Evolutionary conservation across 2,888 invertebrate genomes (phyloP), one percentile per base, ranked within the genome.

Genomic region (Amiota mariae): DNA sequence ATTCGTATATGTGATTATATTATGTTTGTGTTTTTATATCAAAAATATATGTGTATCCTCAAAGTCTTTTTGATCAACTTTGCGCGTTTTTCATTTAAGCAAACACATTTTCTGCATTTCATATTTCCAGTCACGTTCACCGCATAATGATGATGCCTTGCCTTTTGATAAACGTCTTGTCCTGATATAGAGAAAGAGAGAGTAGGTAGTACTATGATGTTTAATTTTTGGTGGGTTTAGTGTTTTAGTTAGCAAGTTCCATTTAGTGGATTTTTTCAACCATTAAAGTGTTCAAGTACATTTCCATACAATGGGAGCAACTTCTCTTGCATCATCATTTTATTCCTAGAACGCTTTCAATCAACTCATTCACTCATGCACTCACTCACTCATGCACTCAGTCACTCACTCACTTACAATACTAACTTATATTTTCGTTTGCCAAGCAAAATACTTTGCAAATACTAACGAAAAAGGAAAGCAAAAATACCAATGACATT

Each of bases 121-220:
- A 84, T 85, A 87, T 86, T 87, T 87, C 85, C 71, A 85, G 87
- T 87, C 87, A 87, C 87, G 87, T 87, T 82, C 80, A 70, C 49
- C 80, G 79, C 87, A 87, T 87, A 87, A 85, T 36, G 36, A 87
- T 86, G 85, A 80, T 79, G 67, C 67, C 24, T 68, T 68, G 13
- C 51, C 54, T 68, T 51, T 68, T 68, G 54, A 68, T 24, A 68
- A 10, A 24, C 11, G 54, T 68, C 54, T 51, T 51, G 48, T 59
- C 59, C 20, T 15, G 59, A 59, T 20, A 59, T 2, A 36, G 2
- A 36, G 2, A 36, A 0, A 36, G 36, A 36, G 36, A 36, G 36
- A 36, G n/a, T 2, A 4, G 4, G 0, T 2, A 36, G 4, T 36
- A 6, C 4, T 15, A 20, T 18, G 20, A 20, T 59, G 10, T 59